Base-by-base conservation (phyloP, 2,888 invertebrate genomes). In the Pycnomerus fuliginosus region DNA sequence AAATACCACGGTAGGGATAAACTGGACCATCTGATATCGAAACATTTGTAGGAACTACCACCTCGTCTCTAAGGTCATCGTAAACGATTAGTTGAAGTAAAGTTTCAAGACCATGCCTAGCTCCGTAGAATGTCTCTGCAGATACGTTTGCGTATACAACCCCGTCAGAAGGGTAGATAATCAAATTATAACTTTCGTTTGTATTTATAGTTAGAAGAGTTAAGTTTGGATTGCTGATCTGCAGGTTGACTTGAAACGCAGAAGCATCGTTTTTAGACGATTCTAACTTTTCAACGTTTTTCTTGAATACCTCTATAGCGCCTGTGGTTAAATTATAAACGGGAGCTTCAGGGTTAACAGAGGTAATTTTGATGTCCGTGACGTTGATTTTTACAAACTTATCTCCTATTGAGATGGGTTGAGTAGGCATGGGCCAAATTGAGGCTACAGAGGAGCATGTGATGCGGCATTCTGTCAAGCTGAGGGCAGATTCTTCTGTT, bases 1-100 rank as follows among this genome's bases (percentile, higher is more conserved):
- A 76, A 3, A 97, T 69, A 0, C 96, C 97, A 61, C 98, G 79
- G 73, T 95, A 91, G 0, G 85, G 81, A 72, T 90, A 98, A 0
- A 80, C 80, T 0, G 98, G 97, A 20, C 78, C 79, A 70, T 98
- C 97, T 1, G 69, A 68, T 10, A 90, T 80, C 5, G 70, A 65
- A 1, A 79, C 82, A 55, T 83, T 79, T 2, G 78, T 75, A 0
- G 82, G 79, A 15, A 88, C 78, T 74, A 82, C 70, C 31, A 85
- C 59, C 56, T 80, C 75, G 32, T 78, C 73, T 31, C 77, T 72
- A 29, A 84, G 71, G 45, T 85, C 80, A 55, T 87, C 85, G 51
- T 75, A 83, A 2, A 85, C 76, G 23, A 86, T 78, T 12, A 87
- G 68, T 60, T 87, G 87, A 1, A 76, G 73, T 2, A 87, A 69